Evolutionary conservation across 2,113 vertebrate species (phyloP).

Genomic region (Chionomys nivalis): DNA sequence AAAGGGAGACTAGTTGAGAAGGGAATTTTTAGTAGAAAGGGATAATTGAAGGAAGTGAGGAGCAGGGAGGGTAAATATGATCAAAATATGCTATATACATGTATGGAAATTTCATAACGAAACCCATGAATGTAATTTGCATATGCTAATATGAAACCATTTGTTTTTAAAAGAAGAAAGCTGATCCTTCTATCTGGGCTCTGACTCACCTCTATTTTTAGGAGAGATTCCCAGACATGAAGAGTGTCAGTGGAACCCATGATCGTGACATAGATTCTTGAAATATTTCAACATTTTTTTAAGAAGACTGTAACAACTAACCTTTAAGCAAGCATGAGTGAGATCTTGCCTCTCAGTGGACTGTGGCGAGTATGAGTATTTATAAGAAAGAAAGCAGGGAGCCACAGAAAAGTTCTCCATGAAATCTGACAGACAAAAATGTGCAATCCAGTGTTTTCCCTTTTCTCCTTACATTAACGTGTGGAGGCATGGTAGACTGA

Average conservation of each 20-base stretch:
- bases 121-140: neutral
- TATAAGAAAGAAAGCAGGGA: neutral
- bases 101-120: neutral
- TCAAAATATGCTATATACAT: neutral
- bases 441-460: neutral
- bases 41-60: neutral
- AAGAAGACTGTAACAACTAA: neutral
- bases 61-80: too few relatives aligned
- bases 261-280: neutral
- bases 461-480: neutral
- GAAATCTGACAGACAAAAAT: constrained; percentile 16
- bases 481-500: neutral
- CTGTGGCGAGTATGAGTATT: neutral
- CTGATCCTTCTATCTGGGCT: neutral
- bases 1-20: neutral
- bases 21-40: neutral
- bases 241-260: neutral
- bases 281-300: neutral
- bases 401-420: neutral
- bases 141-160: neutral
- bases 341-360: neutral
- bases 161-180: neutral
- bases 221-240: neutral
- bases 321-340: neutral
- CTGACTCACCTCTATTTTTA: neutral